Percentiles rank a stretch among this genome's conserved stretches.
phyloP scores from a whole-genome alignment of 2,797 vertebrate species.

The Discoglossus pictus region DNA sequence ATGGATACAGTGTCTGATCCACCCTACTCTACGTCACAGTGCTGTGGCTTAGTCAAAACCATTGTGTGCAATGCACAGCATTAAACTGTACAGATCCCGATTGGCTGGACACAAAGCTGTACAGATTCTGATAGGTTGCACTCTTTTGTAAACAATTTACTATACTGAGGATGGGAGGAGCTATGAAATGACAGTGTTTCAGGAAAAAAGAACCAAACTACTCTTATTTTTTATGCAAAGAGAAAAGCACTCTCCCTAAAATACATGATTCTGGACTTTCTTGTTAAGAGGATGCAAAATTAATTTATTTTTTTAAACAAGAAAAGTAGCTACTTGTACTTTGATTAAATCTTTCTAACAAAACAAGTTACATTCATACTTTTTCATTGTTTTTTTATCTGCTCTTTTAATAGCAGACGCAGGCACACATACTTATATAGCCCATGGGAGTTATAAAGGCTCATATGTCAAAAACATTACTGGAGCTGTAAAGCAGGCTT shows the following conservation, averaged over 20 bases:
- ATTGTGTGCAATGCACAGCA: too few species aligned
- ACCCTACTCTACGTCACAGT: too few species aligned
- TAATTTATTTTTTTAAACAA: not conserved
- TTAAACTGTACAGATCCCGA: too few species aligned
- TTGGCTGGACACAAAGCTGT: too few species aligned
- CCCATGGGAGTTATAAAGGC: constrained; percentile 3
- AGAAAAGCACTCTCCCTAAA: not conserved
- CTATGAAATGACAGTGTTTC: too few species aligned
- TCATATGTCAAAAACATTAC: constrained; percentile 26
- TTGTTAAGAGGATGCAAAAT: constrained; percentile 2
- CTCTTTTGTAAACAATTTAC: too few species aligned
- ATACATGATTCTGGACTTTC: too few species aligned
- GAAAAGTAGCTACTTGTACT: not conserved
- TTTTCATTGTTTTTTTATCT: constrained; percentile 1
- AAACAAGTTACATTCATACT: not conserved
- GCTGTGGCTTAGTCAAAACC: too few species aligned
- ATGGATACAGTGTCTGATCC: too few species aligned
- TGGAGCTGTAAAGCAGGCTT: constrained; percentile 7
- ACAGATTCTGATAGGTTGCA: too few species aligned
- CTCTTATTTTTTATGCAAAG: not conserved
- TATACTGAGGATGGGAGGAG: too few species aligned
- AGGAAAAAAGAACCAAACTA: too few species aligned
- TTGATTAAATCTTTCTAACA: not conserved
- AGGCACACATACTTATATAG: constrained; percentile 16
- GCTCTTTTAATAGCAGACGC: constrained; percentile 13